Conservation (phyloP, 2,113 vertebrate genomes). For the Notothenia coriiceps region DNA sequence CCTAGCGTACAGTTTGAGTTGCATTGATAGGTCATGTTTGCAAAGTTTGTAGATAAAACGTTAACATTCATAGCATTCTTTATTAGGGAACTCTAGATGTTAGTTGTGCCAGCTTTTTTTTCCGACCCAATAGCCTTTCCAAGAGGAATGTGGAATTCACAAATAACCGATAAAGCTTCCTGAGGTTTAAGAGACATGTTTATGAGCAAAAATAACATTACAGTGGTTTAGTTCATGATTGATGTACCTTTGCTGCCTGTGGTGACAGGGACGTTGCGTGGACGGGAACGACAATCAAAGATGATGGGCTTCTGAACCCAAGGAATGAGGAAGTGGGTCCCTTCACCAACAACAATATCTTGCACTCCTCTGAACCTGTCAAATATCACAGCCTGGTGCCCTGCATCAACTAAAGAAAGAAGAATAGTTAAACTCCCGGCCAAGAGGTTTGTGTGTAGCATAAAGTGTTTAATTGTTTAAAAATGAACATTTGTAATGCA, state of each 20-base stretch:
- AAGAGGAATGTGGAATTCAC: not conserved
- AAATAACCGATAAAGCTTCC: not conserved
- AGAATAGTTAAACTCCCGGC: not conserved
- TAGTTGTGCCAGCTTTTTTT: not conserved
- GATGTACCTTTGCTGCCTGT: slow-evolving; percentile 96
- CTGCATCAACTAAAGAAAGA: slow-evolving; percentile 90
- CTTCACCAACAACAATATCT: slow-evolving; percentile 91
- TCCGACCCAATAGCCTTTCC: not conserved
- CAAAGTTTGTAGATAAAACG: not conserved
- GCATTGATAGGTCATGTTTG: not conserved
- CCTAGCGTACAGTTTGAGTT: not conserved
- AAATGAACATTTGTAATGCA: no score
- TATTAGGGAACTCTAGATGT: not conserved
- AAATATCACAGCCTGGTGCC: slow-evolving; percentile 95
- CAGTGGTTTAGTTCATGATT: not conserved
- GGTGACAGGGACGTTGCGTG: slow-evolving; percentile 95
- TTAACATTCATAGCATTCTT: not conserved
- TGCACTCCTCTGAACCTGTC: slow-evolving; percentile 94
- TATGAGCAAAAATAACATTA: not conserved
- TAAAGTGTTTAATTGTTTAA: not conserved
- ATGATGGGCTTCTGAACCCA: slow-evolving; percentile 98
- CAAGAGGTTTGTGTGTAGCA: not conserved
- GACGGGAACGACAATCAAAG: slow-evolving; percentile 96
- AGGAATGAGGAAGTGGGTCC: slow-evolving; percentile 97
- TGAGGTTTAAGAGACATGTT: not conserved